phyloP scores from a whole-genome alignment of 2,888 invertebrate genomes.

The Diaprepes abbreviatus region DNA sequence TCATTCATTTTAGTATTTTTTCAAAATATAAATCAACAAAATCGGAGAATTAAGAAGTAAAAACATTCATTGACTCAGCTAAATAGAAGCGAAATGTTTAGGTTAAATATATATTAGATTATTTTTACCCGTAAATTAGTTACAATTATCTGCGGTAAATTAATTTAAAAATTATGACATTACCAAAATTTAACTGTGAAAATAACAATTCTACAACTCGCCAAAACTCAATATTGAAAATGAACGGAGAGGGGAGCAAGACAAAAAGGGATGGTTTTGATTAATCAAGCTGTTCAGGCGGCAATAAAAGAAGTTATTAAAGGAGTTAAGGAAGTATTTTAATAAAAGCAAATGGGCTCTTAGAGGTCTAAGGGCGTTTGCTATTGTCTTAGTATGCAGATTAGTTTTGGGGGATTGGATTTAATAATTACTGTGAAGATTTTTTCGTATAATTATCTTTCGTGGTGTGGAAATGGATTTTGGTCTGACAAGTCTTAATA shows the following conservation, averaged over 20 bases:
- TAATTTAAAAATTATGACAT: too few relatives aligned
- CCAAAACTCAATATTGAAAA: conserved; percentile 28
- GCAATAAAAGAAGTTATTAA: conserved; percentile 50
- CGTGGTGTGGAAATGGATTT: background rate
- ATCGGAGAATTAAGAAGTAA: too few relatives aligned
- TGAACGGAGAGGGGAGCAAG: conserved; percentile 22
- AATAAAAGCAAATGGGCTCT: conserved; percentile 47
- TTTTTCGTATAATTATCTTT: conserved; percentile 6
- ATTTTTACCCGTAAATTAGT: too few relatives aligned
- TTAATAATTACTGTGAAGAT: conserved; percentile 40
- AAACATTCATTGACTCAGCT: too few relatives aligned
- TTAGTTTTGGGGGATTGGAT: conserved; percentile 41
- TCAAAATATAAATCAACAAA: too few relatives aligned
- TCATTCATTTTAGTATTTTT: too few relatives aligned
- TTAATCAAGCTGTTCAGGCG: conserved; percentile 46
- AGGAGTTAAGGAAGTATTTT: conserved; percentile 51
- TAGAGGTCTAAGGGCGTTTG: conserved; percentile 41
- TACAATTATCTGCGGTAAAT: too few relatives aligned
- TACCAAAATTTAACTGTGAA: background rate
- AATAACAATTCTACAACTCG: conserved; percentile 32
- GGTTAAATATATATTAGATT: too few relatives aligned
- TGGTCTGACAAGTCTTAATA: too few relatives aligned
- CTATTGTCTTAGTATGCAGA: conserved; percentile 49
- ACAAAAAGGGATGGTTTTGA: conserved; percentile 43
- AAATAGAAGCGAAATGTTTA: too few relatives aligned